Evolutionary conservation across 2,888 invertebrate genomes (phyloP).

Genomic region (Rhogogaster chlorosoma): DNA sequence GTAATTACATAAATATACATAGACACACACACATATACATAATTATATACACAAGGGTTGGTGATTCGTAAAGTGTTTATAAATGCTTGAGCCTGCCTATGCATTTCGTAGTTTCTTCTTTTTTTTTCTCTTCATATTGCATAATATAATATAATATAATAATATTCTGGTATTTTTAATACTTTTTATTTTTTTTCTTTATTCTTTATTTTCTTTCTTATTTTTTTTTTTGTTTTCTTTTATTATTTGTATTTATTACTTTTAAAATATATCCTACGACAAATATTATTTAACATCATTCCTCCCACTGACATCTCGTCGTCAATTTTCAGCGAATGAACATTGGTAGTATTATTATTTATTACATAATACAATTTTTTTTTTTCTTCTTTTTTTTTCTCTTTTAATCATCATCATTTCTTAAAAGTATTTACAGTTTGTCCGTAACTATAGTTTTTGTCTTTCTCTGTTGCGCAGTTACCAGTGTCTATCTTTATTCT

Average conservation of each 20-base stretch:
- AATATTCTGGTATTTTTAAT: conserved; percentile 46
- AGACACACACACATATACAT: conserved; percentile 25
- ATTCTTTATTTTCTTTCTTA: conserved; percentile 52
- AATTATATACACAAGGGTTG: conserved; percentile 47
- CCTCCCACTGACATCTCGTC: conserved; percentile 14
- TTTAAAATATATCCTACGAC: conserved; percentile 70
- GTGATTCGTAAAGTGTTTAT: conserved; percentile 47
- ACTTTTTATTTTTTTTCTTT: conserved; percentile 48
- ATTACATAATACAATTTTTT: not conserved
- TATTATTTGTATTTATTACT: conserved; percentile 61
- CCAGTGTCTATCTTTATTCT: conserved; percentile 47
- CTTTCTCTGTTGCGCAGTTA: conserved; percentile 49
- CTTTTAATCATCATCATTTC: conserved; percentile 7
- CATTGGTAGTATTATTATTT: conserved; percentile 37
- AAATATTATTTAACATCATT: conserved; percentile 65
- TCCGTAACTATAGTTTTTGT: conserved; percentile 55
- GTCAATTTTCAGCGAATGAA: conserved; percentile 32
- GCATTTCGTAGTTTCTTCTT: conserved; percentile 41
- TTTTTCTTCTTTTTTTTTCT: not conserved
- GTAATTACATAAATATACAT: conserved; percentile 34
- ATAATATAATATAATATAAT: conserved; percentile 40
- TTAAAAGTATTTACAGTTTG: conserved; percentile 60
- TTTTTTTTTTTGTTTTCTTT: conserved; percentile 18
- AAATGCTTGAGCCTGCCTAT: conserved; percentile 51
- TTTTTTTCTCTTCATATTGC: conserved; percentile 18